Percentiles rank a stretch among this genome's conserved stretches.
phyloP scores from a whole-genome alignment of 1,140 invertebrate species.

The Pteromalus puparum region DNA sequence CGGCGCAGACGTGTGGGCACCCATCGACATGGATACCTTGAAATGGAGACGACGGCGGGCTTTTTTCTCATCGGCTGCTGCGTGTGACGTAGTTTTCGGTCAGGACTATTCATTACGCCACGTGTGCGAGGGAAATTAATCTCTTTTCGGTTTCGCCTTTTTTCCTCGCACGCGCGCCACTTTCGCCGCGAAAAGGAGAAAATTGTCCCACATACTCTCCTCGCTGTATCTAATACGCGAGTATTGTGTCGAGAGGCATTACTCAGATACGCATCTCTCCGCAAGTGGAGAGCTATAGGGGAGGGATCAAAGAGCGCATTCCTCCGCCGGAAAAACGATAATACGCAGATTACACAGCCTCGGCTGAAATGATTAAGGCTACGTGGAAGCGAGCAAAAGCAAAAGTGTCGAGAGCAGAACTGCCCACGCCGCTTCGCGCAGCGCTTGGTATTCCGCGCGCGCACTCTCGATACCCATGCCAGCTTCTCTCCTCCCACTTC shows the following conservation, averaged over 20 bases:
- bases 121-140: no score
- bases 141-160: no score
- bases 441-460: conserved; percentile 31
- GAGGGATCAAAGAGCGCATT: background rate
- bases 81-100: no score
- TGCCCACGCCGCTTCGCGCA: background rate
- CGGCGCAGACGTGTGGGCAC: background rate
- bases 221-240: no score
- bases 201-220: no score
- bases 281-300: background rate
- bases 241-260: no score
- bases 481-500: background rate
- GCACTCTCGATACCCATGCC: background rate
- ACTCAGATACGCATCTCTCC: background rate
- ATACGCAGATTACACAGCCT: background rate
- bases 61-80: background rate
- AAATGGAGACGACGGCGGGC: background rate
- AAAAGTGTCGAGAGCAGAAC: conserved; percentile 31
- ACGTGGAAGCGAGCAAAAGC: conserved; percentile 19
- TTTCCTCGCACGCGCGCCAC: no score
- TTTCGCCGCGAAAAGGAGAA: no score
- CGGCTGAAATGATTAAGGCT: background rate
- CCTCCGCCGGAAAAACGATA: background rate
- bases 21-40: background rate
- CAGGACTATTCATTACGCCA: no score